Conservation (phyloP, 2,888 invertebrate genomes). For the Seira musarum region DNA sequence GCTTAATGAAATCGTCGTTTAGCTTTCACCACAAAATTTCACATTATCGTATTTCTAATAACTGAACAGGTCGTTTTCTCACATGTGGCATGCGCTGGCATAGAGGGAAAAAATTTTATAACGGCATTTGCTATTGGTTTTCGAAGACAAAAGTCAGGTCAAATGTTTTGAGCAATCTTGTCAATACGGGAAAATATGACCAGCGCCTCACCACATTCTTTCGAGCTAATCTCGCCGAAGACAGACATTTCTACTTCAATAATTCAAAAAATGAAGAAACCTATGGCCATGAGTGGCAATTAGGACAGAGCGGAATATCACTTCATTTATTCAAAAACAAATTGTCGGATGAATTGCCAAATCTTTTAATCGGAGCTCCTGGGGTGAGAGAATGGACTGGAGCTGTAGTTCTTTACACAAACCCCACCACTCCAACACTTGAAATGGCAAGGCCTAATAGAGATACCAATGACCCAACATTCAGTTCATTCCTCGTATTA, state of each 20-base stretch:
- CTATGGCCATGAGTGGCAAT: constrained; percentile 35
- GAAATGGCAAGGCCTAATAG: constrained; percentile 32
- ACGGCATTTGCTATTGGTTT: constrained; percentile 59
- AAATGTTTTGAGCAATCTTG: not conserved
- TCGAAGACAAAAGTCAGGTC: not conserved
- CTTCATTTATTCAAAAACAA: constrained; percentile 23
- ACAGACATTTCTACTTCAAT: not conserved
- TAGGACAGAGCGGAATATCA: constrained; percentile 51
- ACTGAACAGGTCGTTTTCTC: constrained; percentile 35
- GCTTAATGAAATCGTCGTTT: too few relatives aligned
- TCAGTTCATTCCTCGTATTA: constrained; percentile 42
- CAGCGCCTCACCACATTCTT: constrained; percentile 54
- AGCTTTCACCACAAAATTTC: too few relatives aligned
- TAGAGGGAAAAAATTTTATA: constrained; percentile 45
- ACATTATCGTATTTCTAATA: not conserved
- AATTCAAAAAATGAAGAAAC: not conserved
- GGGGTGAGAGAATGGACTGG: constrained; percentile 53
- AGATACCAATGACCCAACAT: constrained; percentile 20
- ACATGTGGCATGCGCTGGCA: constrained; percentile 48
- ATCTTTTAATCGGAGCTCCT: constrained; percentile 54
- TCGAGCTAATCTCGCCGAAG: not conserved
- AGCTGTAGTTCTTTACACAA: constrained; percentile 50
- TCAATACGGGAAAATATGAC: constrained; percentile 1
- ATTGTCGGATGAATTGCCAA: not conserved
- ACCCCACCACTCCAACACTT: not conserved